A percentile compares a stretch with the other conserved stretches of the same genome.
phyloP scores from a whole-genome alignment of 2,888 invertebrate genomes.

The Rotaria socialis region DNA sequence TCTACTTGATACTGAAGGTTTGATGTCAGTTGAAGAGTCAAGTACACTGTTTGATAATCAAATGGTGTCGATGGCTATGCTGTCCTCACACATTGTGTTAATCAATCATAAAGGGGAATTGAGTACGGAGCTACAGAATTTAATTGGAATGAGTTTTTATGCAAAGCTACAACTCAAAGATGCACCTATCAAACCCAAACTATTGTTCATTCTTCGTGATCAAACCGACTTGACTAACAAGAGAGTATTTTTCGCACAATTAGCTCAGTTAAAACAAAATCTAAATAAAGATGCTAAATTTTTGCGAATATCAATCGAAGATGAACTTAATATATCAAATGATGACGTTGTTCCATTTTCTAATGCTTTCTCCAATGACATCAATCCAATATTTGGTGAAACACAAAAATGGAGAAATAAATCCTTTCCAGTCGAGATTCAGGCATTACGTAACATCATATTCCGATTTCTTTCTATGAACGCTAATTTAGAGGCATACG shows the following conservation, averaged over 20 bases:
- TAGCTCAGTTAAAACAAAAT: constrained; percentile 31
- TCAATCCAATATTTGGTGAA: not conserved
- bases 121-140: constrained; percentile 25
- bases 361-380: constrained; percentile 33
- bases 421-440: not conserved
- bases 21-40: constrained; percentile 24
- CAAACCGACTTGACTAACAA: not conserved
- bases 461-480: not conserved
- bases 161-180: constrained; percentile 26
- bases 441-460: not conserved
- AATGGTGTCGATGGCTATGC: constrained; percentile 39
- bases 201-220: constrained; percentile 39
- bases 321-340: constrained; percentile 37
- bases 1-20: constrained; percentile 39
- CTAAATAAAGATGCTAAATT: constrained; percentile 8
- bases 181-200: constrained; percentile 8
- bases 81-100: constrained; percentile 38
- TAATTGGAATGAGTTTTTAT: constrained; percentile 37
- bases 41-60: constrained; percentile 39
- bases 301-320: constrained; percentile 34
- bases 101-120: constrained; percentile 42
- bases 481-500: not conserved
- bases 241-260: not conserved
- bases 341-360: not conserved
- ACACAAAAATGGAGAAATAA: not conserved